Evolutionary conservation across 1,140 invertebrate genomes (phyloP), one percentile per base, ranked within the genome.

Genomic region (Drosophila kanapiae): DNA sequence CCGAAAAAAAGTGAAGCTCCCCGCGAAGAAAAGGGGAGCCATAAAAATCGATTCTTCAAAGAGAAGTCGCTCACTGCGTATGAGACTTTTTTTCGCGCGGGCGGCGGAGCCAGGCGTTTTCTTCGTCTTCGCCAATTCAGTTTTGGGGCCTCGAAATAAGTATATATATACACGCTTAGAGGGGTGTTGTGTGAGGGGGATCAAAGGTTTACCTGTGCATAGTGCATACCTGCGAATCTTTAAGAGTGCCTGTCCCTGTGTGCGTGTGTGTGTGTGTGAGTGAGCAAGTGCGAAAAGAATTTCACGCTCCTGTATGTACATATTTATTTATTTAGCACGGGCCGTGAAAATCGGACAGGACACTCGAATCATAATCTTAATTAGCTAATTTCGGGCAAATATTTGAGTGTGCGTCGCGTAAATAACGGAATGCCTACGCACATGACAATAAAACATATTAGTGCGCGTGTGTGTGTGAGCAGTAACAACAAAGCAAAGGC

Each of bases 21-120:
- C 18, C 48, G 48, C 47, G 13, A 69, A 71, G 16, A 40, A 88
- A 82, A 75, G 81, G 78, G 78, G 68, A 90, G 85, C 82, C 75
- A 88, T 88, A 88, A 88, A 88, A 88, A 88, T 90, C 85, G 85
- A 88, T 88, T 88, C 84, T 88, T 80, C 85, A 90, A 90, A 80
- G 85, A 77, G 85, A 85, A 88, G 85, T 88, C 64, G 67, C 78
- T 67, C 64, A 61, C 56, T 56, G 49, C 68, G 58, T 62, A 80
- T 51, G 59, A 70, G 65, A 78, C 63, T 81, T 81, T 81, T 74
- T 65, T 57, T 75, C 75, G 83, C 83, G 82, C 85, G 84, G 84
- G 84, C 80, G 84, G 76, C 68, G 84, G 81, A 88, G 80, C 74
- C 72, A 60, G 64, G 69, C 45, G 53, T 61, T 56, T 37, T 27